Base-by-base conservation (phyloP, 2,888 invertebrate genomes). In the Apamea monoglypha region DNA sequence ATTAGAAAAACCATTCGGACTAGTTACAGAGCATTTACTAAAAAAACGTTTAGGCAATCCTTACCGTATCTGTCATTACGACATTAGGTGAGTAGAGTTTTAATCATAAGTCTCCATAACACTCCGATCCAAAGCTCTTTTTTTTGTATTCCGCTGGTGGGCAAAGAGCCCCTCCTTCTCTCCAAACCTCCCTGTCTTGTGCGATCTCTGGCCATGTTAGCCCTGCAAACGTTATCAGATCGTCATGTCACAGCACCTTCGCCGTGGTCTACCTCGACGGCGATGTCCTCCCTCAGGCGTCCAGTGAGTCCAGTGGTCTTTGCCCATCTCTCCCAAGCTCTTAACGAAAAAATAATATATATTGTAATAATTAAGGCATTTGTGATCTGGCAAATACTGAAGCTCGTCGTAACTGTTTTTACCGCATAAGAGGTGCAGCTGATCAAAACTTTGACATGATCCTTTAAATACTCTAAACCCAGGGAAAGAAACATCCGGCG, bases 1-100 rank as follows among this genome's bases (percentile, higher is more conserved):
- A 67, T 67, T 36, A 50, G 61, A 81, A 64, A 67, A 71, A 71
- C n/a, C 40, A 71, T 68, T 25, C 18, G 6, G 5, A 10, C 32
- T 50, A 32, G 16, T 32, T 44, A 59, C 25, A 14, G 29, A 40
- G 16, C 3, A n/a, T 47, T 74, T 2, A 32, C 25, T 1, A 21
- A 29, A 50, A 74, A 74, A 59, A 67, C 6, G 12, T 8, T 32
- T 53, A 32, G 12, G 68, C 77, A 53, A 64, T 77, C 29, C 47
- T 68, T 56, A 68, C 53, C 25, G 36, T 68, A 56, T 53, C 7
- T 1, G 61, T 18, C 16, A 25, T 53, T 32, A 67, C 32, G 6
- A 0, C 47, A 29, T 59, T 40, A 14, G 3, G 1, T 2, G n/a
- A 32, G 40, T 71, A 21, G 25, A 50, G 18, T 18, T 56, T 16